Evolutionary conservation across 2,797 vertebrate species (phyloP).

Genomic region (Protonibea diacanthus): DNA sequence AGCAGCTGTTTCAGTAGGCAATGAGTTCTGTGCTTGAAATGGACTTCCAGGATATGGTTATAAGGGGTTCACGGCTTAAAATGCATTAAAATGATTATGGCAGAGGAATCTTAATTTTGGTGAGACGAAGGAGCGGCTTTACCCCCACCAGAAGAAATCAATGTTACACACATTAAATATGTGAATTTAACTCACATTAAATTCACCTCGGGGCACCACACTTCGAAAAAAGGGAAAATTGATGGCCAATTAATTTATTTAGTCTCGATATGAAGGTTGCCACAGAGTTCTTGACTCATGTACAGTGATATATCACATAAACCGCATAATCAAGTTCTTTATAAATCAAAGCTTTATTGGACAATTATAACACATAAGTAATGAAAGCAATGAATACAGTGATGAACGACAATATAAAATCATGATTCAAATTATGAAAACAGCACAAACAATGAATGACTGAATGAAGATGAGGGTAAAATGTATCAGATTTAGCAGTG

Average conservation of each 20-base stretch:
- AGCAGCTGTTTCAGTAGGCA: conserved; percentile 78
- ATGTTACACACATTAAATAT: neutral
- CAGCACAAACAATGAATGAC: too few species aligned
- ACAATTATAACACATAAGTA: neutral
- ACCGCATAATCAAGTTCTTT: neutral
- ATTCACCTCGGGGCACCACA: neutral
- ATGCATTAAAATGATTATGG: neutral
- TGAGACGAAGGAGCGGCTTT: neutral
- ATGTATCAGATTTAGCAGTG: too few species aligned
- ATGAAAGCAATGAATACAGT: neutral
- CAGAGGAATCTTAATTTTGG: neutral
- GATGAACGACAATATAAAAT: too few species aligned
- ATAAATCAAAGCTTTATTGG: neutral
- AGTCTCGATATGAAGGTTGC: neutral
- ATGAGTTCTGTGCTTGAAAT: conserved; percentile 48
- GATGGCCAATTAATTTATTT: neutral
- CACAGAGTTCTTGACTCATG: neutral
- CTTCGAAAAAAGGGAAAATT: neutral
- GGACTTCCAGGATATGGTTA: conserved; percentile 60
- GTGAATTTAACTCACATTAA: neutral
- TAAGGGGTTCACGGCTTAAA: too few species aligned
- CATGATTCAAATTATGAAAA: too few species aligned
- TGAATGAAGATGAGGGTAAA: too few species aligned
- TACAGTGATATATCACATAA: neutral
- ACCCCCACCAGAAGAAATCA: neutral